Conservation (phyloP, 2,888 invertebrate genomes). For the Sycophila texana region DNA sequence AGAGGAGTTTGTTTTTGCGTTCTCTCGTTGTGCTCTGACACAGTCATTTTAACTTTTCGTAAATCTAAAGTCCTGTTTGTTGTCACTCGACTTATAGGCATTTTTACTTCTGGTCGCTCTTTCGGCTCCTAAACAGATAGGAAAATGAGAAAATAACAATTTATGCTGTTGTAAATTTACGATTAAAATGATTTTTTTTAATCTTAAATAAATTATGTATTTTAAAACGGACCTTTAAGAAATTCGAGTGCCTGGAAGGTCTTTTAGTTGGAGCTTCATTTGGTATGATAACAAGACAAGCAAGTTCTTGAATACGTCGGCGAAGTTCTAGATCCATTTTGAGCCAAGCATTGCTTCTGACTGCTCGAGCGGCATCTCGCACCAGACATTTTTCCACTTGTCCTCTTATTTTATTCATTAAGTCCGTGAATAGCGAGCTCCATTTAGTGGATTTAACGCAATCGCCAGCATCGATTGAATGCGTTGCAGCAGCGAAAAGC, state of each 20-base stretch:
- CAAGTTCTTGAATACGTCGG: slow-evolving; percentile 81
- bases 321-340: slow-evolving; percentile 81
- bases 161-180: too few relatives aligned
- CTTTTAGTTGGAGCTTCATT: slow-evolving; percentile 73
- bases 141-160: background rate
- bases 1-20: slow-evolving; percentile 65
- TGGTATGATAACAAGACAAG: slow-evolving; percentile 77
- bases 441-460: slow-evolving; percentile 76
- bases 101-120: slow-evolving; percentile 66
- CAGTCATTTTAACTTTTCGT: slow-evolving; percentile 74
- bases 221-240: slow-evolving; percentile 64
- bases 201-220: background rate
- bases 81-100: slow-evolving; percentile 66
- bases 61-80: slow-evolving; percentile 71
- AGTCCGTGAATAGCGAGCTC: slow-evolving; percentile 78
- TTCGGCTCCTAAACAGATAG: slow-evolving; percentile 45
- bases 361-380: slow-evolving; percentile 82
- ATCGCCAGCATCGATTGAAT: slow-evolving; percentile 67
- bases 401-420: slow-evolving; percentile 81
- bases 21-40: slow-evolving; percentile 73
- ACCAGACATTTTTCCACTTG: slow-evolving; percentile 85
- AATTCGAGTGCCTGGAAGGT: slow-evolving; percentile 70
- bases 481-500: slow-evolving; percentile 66
- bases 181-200: background rate
- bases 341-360: slow-evolving; percentile 81